Conservation (phyloP, 1,140 invertebrate species). For the Drosophila arawakana region DNA sequence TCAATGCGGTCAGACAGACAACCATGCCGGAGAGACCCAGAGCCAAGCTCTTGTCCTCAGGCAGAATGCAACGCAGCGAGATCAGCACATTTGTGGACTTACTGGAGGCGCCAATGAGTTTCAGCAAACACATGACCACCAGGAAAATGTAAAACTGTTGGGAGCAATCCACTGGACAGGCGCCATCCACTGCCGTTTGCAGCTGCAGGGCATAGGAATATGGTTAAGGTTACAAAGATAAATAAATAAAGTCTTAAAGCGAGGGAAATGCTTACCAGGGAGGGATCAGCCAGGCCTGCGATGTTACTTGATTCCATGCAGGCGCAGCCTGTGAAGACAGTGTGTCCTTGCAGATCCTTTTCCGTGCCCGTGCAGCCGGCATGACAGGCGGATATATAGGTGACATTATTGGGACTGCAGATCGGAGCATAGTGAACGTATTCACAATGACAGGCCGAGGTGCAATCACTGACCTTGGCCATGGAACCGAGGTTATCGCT, state of each 20-base stretch:
- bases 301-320: slow-evolving; percentile 35
- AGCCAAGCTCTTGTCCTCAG: slow-evolving; percentile 88
- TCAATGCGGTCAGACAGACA: slow-evolving; percentile 88
- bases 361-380: slow-evolving; percentile 86
- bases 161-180: slow-evolving; percentile 88
- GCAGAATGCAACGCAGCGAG: slow-evolving; percentile 88
- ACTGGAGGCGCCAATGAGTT: slow-evolving; percentile 88
- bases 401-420: slow-evolving; percentile 86
- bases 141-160: slow-evolving; percentile 88
- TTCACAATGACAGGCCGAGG: slow-evolving; percentile 87
- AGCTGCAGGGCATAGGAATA: no score
- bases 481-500: slow-evolving; percentile 62
- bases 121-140: slow-evolving; percentile 87
- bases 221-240: no score
- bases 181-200: slow-evolving; percentile 84
- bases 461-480: slow-evolving; percentile 84
- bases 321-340: slow-evolving; percentile 62
- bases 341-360: slow-evolving; percentile 65
- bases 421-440: slow-evolving; percentile 89
- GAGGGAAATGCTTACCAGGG: neutral
- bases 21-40: slow-evolving; percentile 88
- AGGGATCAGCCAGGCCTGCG: neutral
- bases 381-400: slow-evolving; percentile 90
- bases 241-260: neutral
- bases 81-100: slow-evolving; percentile 89